A percentile compares a stretch with the other conserved stretches of the same genome.
Evolutionary conservation across 2,888 invertebrate species (phyloP).

Genomic region (Molanna angustata): DNA sequence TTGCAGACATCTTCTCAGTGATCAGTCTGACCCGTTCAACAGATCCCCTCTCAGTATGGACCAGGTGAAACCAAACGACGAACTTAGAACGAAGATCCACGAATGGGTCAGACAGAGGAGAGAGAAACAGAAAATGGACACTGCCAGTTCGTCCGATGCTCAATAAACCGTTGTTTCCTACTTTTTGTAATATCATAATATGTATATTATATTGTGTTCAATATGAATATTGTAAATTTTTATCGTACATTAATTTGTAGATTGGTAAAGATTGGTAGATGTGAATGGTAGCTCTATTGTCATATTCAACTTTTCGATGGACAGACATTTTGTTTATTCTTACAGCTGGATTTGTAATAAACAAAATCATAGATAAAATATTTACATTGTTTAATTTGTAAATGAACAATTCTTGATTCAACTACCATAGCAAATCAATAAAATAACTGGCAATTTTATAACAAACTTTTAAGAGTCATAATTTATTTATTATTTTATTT

Average conservation of each 20-base stretch:
- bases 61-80: constrained; percentile 76
- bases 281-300: not conserved
- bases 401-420: too few species aligned
- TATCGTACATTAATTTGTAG: not conserved
- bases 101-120: constrained; percentile 73
- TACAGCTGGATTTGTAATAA: too few species aligned
- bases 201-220: too few species aligned
- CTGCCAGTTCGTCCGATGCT: constrained; percentile 2
- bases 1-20: constrained; percentile 78
- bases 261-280: not conserved
- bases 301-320: too few species aligned
- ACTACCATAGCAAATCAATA: too few species aligned
- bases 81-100: constrained; percentile 74
- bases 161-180: not conserved
- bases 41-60: constrained; percentile 92
- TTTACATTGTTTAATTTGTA: too few species aligned
- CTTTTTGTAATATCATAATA: constrained; percentile 3
- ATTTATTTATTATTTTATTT: too few species aligned
- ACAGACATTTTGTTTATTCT: too few species aligned
- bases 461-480: too few species aligned
- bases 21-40: constrained; percentile 96
- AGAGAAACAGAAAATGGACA: constrained; percentile 10
- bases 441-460: too few species aligned
- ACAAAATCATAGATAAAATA: too few species aligned
- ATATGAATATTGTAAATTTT: not conserved